phyloP scores from a whole-genome alignment of 2,113 vertebrate species.

The Apeltes quadracus region DNA sequence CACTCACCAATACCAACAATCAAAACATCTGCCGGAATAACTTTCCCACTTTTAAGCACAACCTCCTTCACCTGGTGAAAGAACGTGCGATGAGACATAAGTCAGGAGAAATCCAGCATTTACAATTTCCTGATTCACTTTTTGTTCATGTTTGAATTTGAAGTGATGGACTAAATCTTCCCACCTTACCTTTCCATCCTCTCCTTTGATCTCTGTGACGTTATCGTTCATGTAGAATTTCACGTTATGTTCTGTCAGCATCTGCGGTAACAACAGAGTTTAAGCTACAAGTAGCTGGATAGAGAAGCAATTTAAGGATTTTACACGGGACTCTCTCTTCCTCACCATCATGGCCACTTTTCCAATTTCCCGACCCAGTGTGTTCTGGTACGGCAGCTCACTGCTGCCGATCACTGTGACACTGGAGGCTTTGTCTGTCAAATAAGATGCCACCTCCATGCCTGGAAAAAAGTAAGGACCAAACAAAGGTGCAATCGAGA shows the following conservation, averaged over 20 bases:
- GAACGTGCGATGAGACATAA: neutral
- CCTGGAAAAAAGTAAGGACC: constrained; percentile 69
- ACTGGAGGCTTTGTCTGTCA: constrained; percentile 79
- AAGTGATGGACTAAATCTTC: neutral
- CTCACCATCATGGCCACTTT: constrained; percentile 81
- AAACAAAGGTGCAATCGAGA: neutral
- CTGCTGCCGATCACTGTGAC: constrained; percentile 84
- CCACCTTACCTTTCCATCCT: constrained; percentile 77
- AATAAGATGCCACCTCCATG: constrained; percentile 86
- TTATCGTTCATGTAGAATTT: constrained; percentile 84
- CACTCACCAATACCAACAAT: constrained; percentile 85
- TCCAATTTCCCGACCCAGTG: constrained; percentile 82
- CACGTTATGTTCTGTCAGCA: constrained; percentile 80
- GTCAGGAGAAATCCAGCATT: neutral
- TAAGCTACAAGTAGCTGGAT: neutral
- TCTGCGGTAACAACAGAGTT: constrained; percentile 71
- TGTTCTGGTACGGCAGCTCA: constrained; percentile 80
- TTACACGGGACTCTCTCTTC: neutral
- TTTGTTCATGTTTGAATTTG: neutral
- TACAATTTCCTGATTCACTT: neutral
- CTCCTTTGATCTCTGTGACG: constrained; percentile 78
- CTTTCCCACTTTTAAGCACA: constrained; percentile 75
- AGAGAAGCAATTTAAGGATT: neutral
- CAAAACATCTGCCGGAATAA: constrained; percentile 81
- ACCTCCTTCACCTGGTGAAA: constrained; percentile 80